Conservation (phyloP, 2,113 vertebrate species). For the Phylloscopus trochilus region DNA sequence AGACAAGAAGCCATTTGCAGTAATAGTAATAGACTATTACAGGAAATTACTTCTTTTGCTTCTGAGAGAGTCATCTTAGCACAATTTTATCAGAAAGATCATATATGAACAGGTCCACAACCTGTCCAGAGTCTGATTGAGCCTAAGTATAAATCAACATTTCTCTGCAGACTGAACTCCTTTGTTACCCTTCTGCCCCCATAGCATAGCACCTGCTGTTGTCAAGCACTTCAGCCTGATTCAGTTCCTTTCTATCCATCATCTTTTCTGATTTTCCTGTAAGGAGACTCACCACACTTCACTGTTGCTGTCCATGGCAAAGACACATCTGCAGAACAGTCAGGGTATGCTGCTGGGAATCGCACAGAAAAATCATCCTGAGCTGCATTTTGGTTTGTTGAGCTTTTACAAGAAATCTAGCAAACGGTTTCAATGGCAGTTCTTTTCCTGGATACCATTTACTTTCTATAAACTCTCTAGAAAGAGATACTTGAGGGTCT, state of each 20-base stretch:
- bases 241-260: neutral
- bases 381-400: neutral
- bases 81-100: neutral
- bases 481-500: neutral
- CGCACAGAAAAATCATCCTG: neutral
- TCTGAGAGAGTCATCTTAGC: neutral
- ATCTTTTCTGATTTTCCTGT: neutral
- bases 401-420: neutral
- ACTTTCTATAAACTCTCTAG: neutral
- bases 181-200: neutral
- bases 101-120: neutral
- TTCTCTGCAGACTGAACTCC: neutral
- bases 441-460: neutral
- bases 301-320: neutral
- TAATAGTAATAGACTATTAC: neutral
- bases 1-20: neutral
- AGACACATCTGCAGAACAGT: neutral
- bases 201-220: neutral
- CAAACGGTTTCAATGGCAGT: neutral
- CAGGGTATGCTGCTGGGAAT: neutral
- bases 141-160: neutral
- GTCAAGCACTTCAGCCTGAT: neutral
- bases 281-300: neutral
- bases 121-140: neutral
- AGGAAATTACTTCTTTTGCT: neutral